Conservation (phyloP, 2,797 vertebrate genomes). For the Paramormyrops hopkinsi region DNA sequence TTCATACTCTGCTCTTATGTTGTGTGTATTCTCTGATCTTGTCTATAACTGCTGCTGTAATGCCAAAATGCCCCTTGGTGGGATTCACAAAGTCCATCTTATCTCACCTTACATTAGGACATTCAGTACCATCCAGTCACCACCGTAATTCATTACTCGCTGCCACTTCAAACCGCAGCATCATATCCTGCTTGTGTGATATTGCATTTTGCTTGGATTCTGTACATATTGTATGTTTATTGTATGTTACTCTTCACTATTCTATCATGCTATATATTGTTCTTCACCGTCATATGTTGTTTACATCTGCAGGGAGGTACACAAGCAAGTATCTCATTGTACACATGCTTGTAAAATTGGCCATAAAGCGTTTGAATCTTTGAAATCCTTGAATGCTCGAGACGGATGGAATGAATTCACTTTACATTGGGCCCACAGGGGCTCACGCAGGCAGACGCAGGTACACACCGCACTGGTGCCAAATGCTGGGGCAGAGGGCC, state of each 20-base stretch:
- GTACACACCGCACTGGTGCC: neutral
- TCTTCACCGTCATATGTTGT: neutral
- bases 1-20: neutral
- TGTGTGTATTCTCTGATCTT: neutral
- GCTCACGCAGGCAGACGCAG: neutral
- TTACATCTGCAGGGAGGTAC: neutral
- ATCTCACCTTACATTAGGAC: neutral
- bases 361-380: neutral
- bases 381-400: neutral
- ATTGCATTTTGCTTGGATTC: neutral
- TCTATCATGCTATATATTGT: neutral
- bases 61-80: neutral
- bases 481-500: neutral
- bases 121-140: neutral
- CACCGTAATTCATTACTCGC: neutral
- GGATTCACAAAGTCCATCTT: neutral
- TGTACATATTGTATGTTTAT: neutral
- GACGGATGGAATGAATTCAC: neutral
- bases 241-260: neutral
- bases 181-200: neutral
- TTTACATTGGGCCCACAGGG: neutral
- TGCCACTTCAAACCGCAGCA: neutral
- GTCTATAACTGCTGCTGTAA: neutral
- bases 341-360: neutral
- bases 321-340: neutral